Percentiles rank a stretch among this genome's conserved stretches.
Evolutionary conservation across 2,113 vertebrate genomes (phyloP).

Genomic region (Halcyon malimbica): DNA sequence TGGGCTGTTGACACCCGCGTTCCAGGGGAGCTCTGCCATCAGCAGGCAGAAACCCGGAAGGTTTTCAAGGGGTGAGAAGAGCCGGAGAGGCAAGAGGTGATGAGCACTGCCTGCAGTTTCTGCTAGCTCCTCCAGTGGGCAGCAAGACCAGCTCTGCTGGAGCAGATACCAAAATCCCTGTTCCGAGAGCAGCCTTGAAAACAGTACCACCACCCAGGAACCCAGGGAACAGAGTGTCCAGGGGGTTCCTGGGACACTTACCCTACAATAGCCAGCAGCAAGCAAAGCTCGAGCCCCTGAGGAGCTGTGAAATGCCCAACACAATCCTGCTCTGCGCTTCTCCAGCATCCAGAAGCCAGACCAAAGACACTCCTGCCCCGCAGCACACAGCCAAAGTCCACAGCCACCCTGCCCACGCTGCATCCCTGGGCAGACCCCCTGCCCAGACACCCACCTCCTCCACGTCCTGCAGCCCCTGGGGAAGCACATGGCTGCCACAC

Average conservation of each 20-base stretch:
- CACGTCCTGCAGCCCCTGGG: accelerated
- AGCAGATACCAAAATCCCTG: not conserved
- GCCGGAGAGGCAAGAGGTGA: not conserved
- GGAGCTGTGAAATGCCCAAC: not conserved
- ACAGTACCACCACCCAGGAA: not conserved
- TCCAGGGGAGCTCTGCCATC: not conserved
- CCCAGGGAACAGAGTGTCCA: accelerated
- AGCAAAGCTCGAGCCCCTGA: not conserved
- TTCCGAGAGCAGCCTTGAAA: not conserved
- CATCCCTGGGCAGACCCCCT: not conserved
- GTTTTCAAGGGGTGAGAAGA: not conserved
- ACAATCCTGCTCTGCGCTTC: not conserved
- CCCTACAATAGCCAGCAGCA: not conserved
- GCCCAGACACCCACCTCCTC: not conserved
- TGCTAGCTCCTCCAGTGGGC: not conserved
- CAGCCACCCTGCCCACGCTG: accelerated
- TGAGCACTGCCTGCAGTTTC: not conserved
- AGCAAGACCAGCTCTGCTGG: not conserved
- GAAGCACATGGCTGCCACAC: not conserved
- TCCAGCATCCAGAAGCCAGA: not conserved
- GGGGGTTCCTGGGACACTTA: accelerated
- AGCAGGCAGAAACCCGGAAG: not conserved
- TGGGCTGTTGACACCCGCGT: not conserved
- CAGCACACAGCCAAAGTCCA: not conserved
- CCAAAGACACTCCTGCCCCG: not conserved